Base-by-base conservation (phyloP, 53 echinoderm and acorn worm genomes). In the Luidia sarsii region DNA sequence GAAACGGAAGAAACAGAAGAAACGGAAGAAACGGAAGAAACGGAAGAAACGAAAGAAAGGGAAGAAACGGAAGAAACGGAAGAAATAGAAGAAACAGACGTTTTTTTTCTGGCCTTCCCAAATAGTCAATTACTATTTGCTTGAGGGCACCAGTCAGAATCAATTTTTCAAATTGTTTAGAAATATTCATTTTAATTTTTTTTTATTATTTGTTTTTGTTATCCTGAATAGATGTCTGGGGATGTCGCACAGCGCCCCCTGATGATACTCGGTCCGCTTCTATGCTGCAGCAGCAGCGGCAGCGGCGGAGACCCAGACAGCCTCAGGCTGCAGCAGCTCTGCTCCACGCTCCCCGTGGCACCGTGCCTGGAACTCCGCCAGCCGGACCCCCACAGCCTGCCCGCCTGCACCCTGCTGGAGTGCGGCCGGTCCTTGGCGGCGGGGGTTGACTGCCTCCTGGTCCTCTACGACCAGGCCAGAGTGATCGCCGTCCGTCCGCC, bases 381-480 rank as follows among this genome's bases (percentile, higher is more conserved):
- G 46, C 77, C 60, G 1, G 48, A 77, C 31, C 1, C 35, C 33
- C 48, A 77, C 77, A 61, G 77, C 61, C 32, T 77, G 15, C 77
- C 77, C 4, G 61, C 77, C 18, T 77, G 77, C 43, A 77, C 46
- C 20, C 61, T 77, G 45, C 27, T 45, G 16, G 3, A 45, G 46
- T 31, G 61, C 31, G 28, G 77, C 7, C 61, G 43, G 11, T 43
- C 41, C 27, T 16, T 14, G 7, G 28, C 25, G 22, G 37, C 41
- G 61, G n/a, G n/a, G n/a, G n/a, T n/a, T n/a, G 61, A 77, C 34
- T 57, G 30, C 77, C 48, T 25, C 45, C 28, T 77, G 46, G 48
- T 77, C 60, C 46, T 77, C 10, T 77, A 77, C 61, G 39, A 77
- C 46, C 77, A 60, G 25, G 14, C 30, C 9, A 28, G 61, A 37